phyloP scores from a whole-genome alignment of 2,797 vertebrate genomes.

The Takifugu ocellatus region DNA sequence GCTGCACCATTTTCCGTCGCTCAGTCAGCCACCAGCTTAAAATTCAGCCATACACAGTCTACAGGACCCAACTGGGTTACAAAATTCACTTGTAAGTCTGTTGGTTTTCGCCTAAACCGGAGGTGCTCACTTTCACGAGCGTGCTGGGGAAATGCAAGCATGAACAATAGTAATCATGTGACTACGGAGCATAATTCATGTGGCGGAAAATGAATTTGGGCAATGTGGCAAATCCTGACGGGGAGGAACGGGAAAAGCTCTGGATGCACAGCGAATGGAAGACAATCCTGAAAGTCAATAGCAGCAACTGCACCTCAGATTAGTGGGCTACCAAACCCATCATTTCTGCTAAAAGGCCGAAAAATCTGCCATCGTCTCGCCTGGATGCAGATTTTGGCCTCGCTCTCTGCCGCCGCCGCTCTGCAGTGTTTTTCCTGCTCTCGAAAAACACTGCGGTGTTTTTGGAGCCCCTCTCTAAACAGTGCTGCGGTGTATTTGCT shows the following conservation, averaged over 20 bases:
- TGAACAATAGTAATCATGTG: constrained; percentile 39
- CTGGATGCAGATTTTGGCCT: constrained; percentile 7
- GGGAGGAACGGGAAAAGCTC: background rate
- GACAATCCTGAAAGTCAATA: background rate
- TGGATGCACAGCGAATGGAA: background rate
- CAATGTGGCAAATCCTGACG: background rate
- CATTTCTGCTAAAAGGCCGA: constrained; percentile 7
- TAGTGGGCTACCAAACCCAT: constrained; percentile 6
- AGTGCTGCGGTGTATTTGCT: constrained; percentile 65
- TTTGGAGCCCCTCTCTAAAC: constrained; percentile 62
- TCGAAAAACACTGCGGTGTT: constrained; percentile 38
- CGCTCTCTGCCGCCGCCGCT: constrained; percentile 19
- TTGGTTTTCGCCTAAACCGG: constrained; percentile 62
- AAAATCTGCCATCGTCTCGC: constrained; percentile 6
- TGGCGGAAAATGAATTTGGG: no score
- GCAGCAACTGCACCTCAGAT: background rate
- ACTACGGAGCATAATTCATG: background rate
- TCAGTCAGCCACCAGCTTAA: constrained; percentile 59
- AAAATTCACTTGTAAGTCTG: constrained; percentile 58
- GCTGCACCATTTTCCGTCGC: constrained; percentile 68
- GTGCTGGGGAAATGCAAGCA: constrained; percentile 17
- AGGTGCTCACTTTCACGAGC: constrained; percentile 37
- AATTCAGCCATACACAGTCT: constrained; percentile 59
- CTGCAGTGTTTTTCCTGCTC: constrained; percentile 45
- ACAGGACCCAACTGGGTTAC: constrained; percentile 63